Evolutionary conservation across 1,140 invertebrate genomes (phyloP), one percentile per base, ranked within the genome.

Genomic region (Leptoteleia sp.): DNA sequence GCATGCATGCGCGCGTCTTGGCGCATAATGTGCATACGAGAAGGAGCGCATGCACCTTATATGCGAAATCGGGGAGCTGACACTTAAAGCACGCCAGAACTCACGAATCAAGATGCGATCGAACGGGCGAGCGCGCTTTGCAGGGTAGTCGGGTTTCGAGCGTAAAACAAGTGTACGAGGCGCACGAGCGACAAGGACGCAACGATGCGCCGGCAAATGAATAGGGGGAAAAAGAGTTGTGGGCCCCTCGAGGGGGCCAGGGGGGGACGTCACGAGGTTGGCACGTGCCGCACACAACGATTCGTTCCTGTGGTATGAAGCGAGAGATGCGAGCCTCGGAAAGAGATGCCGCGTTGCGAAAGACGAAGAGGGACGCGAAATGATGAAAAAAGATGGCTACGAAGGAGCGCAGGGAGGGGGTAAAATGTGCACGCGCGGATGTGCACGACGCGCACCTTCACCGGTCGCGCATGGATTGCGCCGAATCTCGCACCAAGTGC

Each of bases 21-120:
- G n/a, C n/a, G n/a, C n/a, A n/a, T n/a, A n/a, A 35, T 47, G 40
- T 47, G 55, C 57, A 38, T 38, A 45, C 29, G 38, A 47, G 31
- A 62, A 27, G 6, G 19, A 37, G 16, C 6, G 47, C 25, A 35
- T 70, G 65, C 65, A 70, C 65, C 65, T 70, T 70, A 70, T 70
- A 59, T 59, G 65, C 43, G 16, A 59, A 57, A 70, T 43, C 67
- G 67, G 35, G 67, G 67, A 52, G 45, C 57, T 16, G 31, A 25
- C 38, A 72, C 68, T 62, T 72, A 72, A 52, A 27, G 38, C 47
- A 62, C 55, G 57, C 68, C 68, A 72, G 55, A 47, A 45, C 5
- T 2, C 19, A 22, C 57, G 68, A 62, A 72, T 72, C 55, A 62
- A 72, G 68, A 72, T 72, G 68, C 68, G 55, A 62, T 72, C 68